Base-by-base conservation (phyloP, 2,113 vertebrate genomes). In the Dasyprocta punctata region DNA sequence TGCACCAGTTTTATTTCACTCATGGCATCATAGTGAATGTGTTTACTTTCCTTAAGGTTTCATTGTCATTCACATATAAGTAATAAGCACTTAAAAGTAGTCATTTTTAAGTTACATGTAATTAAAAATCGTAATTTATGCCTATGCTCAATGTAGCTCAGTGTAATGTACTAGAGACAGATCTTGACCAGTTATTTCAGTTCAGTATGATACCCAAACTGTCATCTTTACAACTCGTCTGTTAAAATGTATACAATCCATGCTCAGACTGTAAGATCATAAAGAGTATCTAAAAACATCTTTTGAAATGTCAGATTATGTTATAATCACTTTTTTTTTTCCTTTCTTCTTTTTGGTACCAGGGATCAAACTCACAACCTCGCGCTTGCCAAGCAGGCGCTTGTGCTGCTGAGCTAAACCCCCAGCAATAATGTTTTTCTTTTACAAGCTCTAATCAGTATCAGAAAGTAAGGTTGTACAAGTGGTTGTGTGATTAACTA, bases 381-480 rank as follows among this genome's bases (percentile, higher is more conserved):
- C n/a, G n/a, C n/a, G n/a, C n/a, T n/a, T n/a, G n/a, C n/a, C n/a
- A n/a, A n/a, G n/a, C n/a, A n/a, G n/a, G n/a, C n/a, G n/a, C n/a
- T n/a, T n/a, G n/a, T n/a, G n/a, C n/a, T n/a, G n/a, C n/a, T n/a
- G n/a, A n/a, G n/a, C n/a, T n/a, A n/a, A n/a, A n/a, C n/a, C n/a
- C n/a, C n/a, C n/a, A n/a, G n/a, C n/a, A n/a, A n/a, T n/a, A n/a
- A n/a, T n/a, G 30, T 38, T 83, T 54, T 85, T 73, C 33, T 95
- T 95, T 92, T 67, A 92, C 7, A 92, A 86, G 84, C 60, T 61
- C 24, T 92, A 69, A 33, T 63, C 58, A 41, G 38, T 82, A 63
- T 22, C n/a, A 92, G 77, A 86, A 84, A 85, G 93, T 33, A 63
- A 71, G n/a, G 61, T 69, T 96, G n/a, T 38, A 92, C 5, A 93